Base-by-base conservation (phyloP, 2,888 invertebrate genomes). In the Hirtodrosophila cameraria region DNA sequence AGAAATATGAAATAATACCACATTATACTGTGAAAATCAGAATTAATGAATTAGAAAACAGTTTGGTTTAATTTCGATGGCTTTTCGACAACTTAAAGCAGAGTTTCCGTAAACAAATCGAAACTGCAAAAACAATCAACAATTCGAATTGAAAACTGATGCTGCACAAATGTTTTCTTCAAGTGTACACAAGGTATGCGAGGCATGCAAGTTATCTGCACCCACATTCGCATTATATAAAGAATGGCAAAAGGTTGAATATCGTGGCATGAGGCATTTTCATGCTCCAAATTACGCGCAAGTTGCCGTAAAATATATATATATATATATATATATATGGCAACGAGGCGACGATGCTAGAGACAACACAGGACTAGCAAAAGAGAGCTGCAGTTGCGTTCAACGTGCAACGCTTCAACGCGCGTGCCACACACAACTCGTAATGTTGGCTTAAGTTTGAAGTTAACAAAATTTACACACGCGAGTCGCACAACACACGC, bases 401-500 rank as follows among this genome's bases (percentile, higher is more conserved):
- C n/a, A n/a, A n/a, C 23, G 23, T 23, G 18, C 11, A 54, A 46
- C 70, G 64, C 75, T 63, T 63, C 71, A 63, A 71, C 71, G 55
- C 75, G 28, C 35, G 39, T n/a, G n/a, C n/a, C n/a, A n/a, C n/a
- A n/a, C n/a, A n/a, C 63, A 49, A 42, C 67, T 59, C 69, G 69
- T 86, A 76, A 80, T 80, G 61, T 69, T 81, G 55, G 84, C 86
- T 72, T 68, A 83, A 80, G 68, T 83, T 84, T 76, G 73, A 73
- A 80, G 86, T 69, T 86, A 76, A 86, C 78, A 75, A 63, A 86
- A 80, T 85, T 69, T 78, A 64, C 86, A 74, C 75, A 74, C 70
- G 52, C 5, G 23, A 23, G 23, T 46, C 63, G 35, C 45, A 48
- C 49, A 41, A 48, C 49, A 41, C 31, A 54, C 60, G 38, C 35